Conservation (phyloP, 2,888 invertebrate genomes). For the Scaptomyza polygonia region DNA sequence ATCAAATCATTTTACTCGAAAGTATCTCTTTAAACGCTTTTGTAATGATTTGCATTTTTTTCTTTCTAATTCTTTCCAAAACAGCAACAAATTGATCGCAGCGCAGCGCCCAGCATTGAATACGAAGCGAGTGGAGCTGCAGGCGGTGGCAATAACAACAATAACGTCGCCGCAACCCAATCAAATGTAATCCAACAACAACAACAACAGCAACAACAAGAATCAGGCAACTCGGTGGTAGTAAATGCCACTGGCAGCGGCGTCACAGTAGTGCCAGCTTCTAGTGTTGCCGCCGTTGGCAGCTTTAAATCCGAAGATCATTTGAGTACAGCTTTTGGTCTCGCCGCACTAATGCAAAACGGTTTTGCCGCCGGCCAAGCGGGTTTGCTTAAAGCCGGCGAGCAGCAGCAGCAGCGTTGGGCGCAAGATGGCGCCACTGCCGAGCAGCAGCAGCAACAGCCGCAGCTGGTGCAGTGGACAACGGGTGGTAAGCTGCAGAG, state of each 20-base stretch:
- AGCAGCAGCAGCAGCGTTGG: constrained; percentile 79
- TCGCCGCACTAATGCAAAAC: constrained; percentile 89
- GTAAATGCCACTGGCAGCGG: constrained; percentile 75
- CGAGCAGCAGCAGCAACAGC: constrained; percentile 53
- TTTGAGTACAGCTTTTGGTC: constrained; percentile 89
- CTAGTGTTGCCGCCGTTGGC: constrained; percentile 69
- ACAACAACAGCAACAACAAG: constrained; percentile 64
- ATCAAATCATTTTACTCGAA: too few species aligned
- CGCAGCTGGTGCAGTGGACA: constrained; percentile 83
- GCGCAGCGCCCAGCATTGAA: constrained; percentile 84
- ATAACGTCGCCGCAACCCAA: constrained; percentile 68
- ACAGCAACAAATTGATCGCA: constrained; percentile 83
- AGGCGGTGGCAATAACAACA: constrained; percentile 56
- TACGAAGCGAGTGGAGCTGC: constrained; percentile 81
- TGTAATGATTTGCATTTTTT: too few species aligned
- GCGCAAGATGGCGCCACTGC: constrained; percentile 62
- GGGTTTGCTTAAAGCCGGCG: constrained; percentile 70
- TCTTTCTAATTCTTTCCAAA: too few species aligned
- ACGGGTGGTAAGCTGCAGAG: constrained; percentile 92
- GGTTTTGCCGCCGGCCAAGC: constrained; percentile 85
- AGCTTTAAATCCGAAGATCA: constrained; percentile 89
- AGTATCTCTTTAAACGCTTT: too few species aligned
- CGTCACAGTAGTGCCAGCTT: constrained; percentile 66
- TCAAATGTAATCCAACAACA: constrained; percentile 73
- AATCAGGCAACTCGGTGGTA: constrained; percentile 71